A percentile compares a stretch with the other conserved stretches of the same genome.
Evolutionary conservation across 2,888 invertebrate genomes (phyloP).

Genomic region (Chloromyia formosa): DNA sequence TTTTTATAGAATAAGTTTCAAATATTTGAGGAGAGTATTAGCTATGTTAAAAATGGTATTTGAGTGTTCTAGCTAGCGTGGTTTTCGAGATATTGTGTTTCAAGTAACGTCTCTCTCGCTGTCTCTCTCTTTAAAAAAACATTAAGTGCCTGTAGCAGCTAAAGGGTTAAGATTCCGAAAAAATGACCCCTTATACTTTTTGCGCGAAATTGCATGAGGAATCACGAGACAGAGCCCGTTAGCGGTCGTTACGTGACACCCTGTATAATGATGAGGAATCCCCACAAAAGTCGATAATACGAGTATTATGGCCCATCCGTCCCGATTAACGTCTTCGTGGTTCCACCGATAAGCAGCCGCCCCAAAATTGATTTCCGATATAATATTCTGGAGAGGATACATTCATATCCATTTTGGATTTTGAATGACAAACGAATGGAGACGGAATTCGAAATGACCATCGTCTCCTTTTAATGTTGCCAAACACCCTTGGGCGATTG

Average conservation of each 20-base stretch:
- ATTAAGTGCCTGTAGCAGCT: no score
- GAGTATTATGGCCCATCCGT: slow-evolving; percentile 9
- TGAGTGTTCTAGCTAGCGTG: no score
- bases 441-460: background rate
- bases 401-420: slow-evolving; percentile 21
- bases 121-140: no score
- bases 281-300: background rate
- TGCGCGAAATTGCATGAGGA: no score
- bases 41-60: no score
- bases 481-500: background rate
- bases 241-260: no score
- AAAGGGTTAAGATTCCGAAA: no score
- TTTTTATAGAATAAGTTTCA: no score
- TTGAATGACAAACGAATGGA: background rate
- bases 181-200: background rate
- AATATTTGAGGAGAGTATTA: no score
- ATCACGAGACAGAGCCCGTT: no score
- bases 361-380: slow-evolving; percentile 39
- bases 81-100: no score
- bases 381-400: slow-evolving; percentile 18
- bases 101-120: no score
- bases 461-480: background rate
- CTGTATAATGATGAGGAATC: background rate
- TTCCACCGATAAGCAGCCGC: slow-evolving; percentile 20
- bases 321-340: slow-evolving; percentile 26